Evolutionary conservation across 1,140 invertebrate species (phyloP).

Genomic region (Phymastichus coffea): DNA sequence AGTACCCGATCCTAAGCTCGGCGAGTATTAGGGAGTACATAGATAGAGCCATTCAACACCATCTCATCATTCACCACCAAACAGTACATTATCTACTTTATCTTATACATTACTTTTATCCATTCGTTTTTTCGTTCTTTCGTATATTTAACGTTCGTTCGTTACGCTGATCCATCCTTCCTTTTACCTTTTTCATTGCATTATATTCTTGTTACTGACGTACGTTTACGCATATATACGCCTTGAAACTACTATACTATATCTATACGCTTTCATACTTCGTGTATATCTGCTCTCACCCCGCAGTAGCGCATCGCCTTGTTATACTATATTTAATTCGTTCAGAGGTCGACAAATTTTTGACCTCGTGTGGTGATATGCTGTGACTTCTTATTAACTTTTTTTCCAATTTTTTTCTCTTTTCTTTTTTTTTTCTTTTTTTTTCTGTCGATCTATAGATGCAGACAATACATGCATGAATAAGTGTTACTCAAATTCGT

Average conservation of each 20-base stretch:
- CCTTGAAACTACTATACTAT: neutral
- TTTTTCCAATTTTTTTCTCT: too few species aligned
- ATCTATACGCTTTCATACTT: neutral
- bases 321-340: too few species aligned
- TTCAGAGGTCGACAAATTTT: slow-evolving; percentile 7
- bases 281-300: neutral
- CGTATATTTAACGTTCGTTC: slow-evolving; percentile 7
- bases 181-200: neutral
- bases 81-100: neutral
- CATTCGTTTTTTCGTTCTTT: slow-evolving; percentile 3
- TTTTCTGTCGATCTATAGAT: too few species aligned
- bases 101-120: neutral
- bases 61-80: slow-evolving; percentile 10
- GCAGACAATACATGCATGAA: too few species aligned
- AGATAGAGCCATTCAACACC: slow-evolving; percentile 40
- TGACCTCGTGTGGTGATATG: too few species aligned
- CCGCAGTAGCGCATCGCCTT: slow-evolving; percentile 1
- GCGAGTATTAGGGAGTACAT: slow-evolving; percentile 59
- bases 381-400: neutral
- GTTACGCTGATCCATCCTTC: slow-evolving; percentile 4
- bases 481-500: too few species aligned
- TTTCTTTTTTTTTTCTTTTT: too few species aligned
- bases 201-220: neutral
- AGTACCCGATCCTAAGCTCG: slow-evolving; percentile 53
- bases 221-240: neutral